These are phyloP conservation scores for Dioctria rufipes DNA, from an alignment of 2,888 invertebrate genomes.

Conservation along the genomic window DNA sequence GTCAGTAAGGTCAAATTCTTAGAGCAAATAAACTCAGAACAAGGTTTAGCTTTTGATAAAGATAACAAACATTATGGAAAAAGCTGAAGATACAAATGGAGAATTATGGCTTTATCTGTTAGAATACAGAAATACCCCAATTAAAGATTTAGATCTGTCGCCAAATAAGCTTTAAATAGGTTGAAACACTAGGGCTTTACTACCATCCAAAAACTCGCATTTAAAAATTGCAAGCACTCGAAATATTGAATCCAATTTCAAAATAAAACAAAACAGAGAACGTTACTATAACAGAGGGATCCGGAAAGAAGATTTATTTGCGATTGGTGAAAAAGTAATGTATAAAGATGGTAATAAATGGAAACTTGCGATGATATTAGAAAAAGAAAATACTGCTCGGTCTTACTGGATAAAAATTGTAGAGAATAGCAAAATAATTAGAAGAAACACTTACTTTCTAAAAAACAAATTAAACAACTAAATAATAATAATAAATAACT, in stretches of 20 bases:
- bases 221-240: neutral
- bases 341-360: neutral
- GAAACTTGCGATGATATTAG: neutral
- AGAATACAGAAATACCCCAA: neutral
- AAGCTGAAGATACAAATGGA: neutral
- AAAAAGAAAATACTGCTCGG: neutral
- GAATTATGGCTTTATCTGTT: neutral
- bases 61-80: neutral
- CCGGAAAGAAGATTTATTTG: neutral
- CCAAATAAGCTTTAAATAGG: neutral
- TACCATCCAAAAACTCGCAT: neutral
- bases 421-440: neutral
- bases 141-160: neutral
- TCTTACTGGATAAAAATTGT: neutral
- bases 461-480: neutral
- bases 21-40: conserved; percentile 58
- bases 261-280: neutral
- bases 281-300: neutral
- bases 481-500: neutral
- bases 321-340: neutral
- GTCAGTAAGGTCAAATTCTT: conserved; percentile 62
- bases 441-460: neutral
- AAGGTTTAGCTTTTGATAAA: conserved; percentile 49
- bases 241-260: neutral
- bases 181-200: neutral